phyloP scores from a whole-genome alignment of 1,140 invertebrate genomes.

The Colletes latitarsis region DNA sequence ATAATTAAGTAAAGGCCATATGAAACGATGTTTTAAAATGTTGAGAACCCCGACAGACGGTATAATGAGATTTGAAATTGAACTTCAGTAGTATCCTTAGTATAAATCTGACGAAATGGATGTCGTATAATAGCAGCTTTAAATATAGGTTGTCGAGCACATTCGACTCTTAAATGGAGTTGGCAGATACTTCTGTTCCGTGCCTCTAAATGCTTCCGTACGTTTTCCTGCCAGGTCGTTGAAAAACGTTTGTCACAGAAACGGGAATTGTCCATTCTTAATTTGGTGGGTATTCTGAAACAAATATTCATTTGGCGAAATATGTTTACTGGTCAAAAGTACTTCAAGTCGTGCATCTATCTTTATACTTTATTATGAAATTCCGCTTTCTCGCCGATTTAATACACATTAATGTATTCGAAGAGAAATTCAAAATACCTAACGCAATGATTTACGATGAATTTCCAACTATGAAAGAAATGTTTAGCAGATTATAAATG shows the following conservation, averaged over 20 bases:
- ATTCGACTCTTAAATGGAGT: conserved; percentile 13
- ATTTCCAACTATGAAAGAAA: too few relatives aligned
- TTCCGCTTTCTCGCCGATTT: neutral
- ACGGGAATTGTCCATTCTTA: conserved; percentile 1
- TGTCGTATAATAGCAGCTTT: neutral
- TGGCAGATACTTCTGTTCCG: conserved; percentile 6
- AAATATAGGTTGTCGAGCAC: neutral
- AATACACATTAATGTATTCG: too few relatives aligned
- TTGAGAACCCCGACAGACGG: neutral
- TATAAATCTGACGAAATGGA: neutral
- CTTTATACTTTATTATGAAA: neutral
- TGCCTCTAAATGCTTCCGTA: neutral
- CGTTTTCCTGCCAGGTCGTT: conserved; percentile 5
- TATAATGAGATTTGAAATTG: neutral
- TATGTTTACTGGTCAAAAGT: neutral
- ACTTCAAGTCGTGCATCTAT: neutral
- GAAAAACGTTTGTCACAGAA: conserved; percentile 15
- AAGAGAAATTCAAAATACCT: too few relatives aligned
- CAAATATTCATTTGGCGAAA: neutral
- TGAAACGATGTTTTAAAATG: neutral
- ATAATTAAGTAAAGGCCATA: too few relatives aligned
- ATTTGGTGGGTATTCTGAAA: neutral
- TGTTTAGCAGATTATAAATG: too few relatives aligned
- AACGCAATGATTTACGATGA: too few relatives aligned
- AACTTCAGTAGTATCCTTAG: neutral